phyloP scores from a whole-genome alignment of 2,888 invertebrate species.

The Sinotaia quadrata region DNA sequence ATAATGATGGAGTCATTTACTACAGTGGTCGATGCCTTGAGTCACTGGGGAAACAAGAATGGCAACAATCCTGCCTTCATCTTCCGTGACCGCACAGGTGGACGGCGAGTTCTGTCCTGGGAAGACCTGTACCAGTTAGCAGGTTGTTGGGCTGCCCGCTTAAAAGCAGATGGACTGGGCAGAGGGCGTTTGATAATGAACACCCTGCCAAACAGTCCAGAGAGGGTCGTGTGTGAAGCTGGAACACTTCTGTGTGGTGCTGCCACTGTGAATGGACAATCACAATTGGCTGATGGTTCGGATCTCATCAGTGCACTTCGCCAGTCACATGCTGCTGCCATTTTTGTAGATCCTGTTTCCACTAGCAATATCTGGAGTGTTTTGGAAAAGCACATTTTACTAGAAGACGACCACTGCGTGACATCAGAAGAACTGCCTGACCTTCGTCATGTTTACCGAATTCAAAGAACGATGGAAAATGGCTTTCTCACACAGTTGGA shows the following conservation, averaged over 20 bases:
- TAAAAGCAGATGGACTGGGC: conserved; percentile 12
- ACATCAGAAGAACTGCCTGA: not conserved
- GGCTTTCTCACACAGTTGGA: conserved; percentile 8
- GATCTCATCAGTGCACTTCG: conserved; percentile 14
- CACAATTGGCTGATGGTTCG: conserved; percentile 23
- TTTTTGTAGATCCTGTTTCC: conserved; percentile 11
- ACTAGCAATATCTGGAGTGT: conserved; percentile 5
- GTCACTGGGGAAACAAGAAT: no score
- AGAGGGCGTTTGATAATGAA: conserved; percentile 29
- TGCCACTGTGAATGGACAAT: conserved; percentile 34
- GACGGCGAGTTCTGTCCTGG: not conserved
- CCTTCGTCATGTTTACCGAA: not conserved
- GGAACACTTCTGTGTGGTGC: conserved; percentile 27
- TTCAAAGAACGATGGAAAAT: not conserved
- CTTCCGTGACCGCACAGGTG: conserved; percentile 2
- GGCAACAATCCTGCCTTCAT: conserved; percentile 32
- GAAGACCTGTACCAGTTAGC: conserved; percentile 9
- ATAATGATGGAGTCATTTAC: no score
- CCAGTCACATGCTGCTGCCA: not conserved
- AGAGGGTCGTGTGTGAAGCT: conserved; percentile 33
- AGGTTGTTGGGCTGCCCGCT: conserved; percentile 23
- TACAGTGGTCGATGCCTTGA: no score
- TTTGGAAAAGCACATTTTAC: not conserved
- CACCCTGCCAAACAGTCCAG: conserved; percentile 32
- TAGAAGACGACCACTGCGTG: not conserved